Evolutionary conservation across 2,797 vertebrate genomes (phyloP).

Genomic region (Bradypodion ventrale): DNA sequence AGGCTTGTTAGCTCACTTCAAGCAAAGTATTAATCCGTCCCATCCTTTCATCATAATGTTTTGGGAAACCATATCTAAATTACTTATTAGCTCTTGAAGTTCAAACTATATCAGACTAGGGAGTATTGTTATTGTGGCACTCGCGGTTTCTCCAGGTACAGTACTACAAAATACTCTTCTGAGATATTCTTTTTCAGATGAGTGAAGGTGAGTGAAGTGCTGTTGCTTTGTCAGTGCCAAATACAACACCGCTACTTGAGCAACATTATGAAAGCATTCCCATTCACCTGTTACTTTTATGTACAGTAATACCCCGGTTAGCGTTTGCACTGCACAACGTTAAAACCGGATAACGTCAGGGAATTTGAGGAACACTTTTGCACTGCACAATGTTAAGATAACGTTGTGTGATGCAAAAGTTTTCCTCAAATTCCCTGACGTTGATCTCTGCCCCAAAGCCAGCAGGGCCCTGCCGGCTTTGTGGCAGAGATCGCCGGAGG

Average conservation of each 20-base stretch:
- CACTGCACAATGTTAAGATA: no score
- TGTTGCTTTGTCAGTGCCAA: background rate
- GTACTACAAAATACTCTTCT: background rate
- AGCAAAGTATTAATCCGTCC: background rate
- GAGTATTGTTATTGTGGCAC: background rate
- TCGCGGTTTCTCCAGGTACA: background rate
- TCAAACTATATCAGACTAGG: background rate
- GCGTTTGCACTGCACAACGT: no score
- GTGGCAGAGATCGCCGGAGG: no score
- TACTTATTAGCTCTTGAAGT: background rate
- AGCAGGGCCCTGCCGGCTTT: no score
- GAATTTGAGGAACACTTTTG: no score
- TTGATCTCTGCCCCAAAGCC: no score
- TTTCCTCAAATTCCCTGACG: no score
- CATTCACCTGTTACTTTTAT: background rate
- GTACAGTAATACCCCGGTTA: no score
- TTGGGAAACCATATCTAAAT: background rate
- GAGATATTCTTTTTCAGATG: no score
- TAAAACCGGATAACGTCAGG: no score
- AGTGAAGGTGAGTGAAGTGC: background rate
- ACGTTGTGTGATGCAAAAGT: no score
- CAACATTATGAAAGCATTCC: background rate
- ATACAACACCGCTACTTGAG: background rate
- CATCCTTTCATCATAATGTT: background rate
- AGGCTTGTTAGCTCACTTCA: background rate